phyloP scores from a whole-genome alignment of 2,888 invertebrate genomes.

The Brenthis ino region DNA sequence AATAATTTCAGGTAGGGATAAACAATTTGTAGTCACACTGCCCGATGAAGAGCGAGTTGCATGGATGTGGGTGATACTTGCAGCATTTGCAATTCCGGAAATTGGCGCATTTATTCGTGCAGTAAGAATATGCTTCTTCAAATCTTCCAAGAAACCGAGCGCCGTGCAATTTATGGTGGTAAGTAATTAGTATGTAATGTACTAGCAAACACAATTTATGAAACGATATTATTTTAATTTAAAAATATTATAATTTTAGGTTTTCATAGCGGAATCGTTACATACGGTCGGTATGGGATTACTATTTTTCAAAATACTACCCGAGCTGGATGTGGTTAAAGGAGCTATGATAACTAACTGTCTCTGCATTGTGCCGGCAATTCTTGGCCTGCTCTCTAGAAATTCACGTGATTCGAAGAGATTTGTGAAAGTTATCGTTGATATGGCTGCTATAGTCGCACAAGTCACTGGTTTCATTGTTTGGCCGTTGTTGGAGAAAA shows the following conservation, averaged over 20 bases:
- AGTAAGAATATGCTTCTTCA: conserved; percentile 94
- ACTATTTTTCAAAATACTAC: conserved; percentile 93
- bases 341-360: conserved; percentile 98
- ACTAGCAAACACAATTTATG: background rate
- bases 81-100: conserved; percentile 94
- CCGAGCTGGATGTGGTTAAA: conserved; percentile 95
- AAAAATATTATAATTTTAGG: conserved; percentile 62
- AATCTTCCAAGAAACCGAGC: conserved; percentile 89
- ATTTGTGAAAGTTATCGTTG: conserved; percentile 89
- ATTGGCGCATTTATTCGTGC: conserved; percentile 92
- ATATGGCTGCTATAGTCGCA: conserved; percentile 92
- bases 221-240: background rate
- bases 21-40: conserved; percentile 90
- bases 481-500: conserved; percentile 93
- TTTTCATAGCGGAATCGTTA: conserved; percentile 92
- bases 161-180: conserved; percentile 79
- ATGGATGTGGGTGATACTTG: conserved; percentile 96
- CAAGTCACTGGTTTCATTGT: conserved; percentile 96
- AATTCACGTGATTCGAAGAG: conserved; percentile 91
- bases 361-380: conserved; percentile 94
- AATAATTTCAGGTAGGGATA: conserved; percentile 88
- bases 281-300: conserved; percentile 94
- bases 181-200: conserved; percentile 49
- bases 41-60: conserved; percentile 93
- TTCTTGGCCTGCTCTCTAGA: conserved; percentile 89